Evolutionary conservation across 2,797 vertebrate genomes (phyloP), one percentile per base, ranked within the genome.

Genomic region (Microctenopoma stevenorrisi): DNA sequence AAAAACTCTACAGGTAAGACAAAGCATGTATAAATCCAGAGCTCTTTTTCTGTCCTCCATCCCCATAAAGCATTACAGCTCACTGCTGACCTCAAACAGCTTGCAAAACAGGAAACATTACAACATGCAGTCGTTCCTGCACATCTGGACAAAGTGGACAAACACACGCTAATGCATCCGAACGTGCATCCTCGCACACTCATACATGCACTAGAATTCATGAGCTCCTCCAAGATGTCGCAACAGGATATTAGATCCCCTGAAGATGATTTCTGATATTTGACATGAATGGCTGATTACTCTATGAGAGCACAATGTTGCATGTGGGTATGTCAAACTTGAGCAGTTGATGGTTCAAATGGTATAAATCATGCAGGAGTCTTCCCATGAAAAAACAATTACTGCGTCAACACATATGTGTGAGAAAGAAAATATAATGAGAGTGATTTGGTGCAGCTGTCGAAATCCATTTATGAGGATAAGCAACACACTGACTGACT

Each of bases 31-130:
- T 57, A 22, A 40, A 56, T 18, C 5, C 16, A 40, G 10, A 40
- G 12, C 10, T 35, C 0, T 26, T 50, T 44, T 57, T 57, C 35
- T 53, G 44, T 46, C 47, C 15, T 38, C 38, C 4, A 22, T 71
- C 60, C 74, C 7, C 3, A 6, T 25, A 66, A 50, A 66, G 58
- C 58, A 57, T 77, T 15, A 33, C 63, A 79, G 68, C 69, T 62
- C 55, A 78, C 68, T 51, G 51, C 44, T 85, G 84, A 90, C 86
- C 86, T 22, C 4, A 76, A 72, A 83, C 68, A 47, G 72, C 78
- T 86, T 89, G 78, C 82, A 90, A 89, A 92, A 93, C 92, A 92
- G 91, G 91, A 92, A 91, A 72, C 68, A 86, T 89, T 83, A 85
- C 88, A 88, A 84, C 85, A 90, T 49, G 59, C 76, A 71, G 72